phyloP scores from a whole-genome alignment of 2,797 vertebrate species.

The Pseudotriccus pelzelni region DNA sequence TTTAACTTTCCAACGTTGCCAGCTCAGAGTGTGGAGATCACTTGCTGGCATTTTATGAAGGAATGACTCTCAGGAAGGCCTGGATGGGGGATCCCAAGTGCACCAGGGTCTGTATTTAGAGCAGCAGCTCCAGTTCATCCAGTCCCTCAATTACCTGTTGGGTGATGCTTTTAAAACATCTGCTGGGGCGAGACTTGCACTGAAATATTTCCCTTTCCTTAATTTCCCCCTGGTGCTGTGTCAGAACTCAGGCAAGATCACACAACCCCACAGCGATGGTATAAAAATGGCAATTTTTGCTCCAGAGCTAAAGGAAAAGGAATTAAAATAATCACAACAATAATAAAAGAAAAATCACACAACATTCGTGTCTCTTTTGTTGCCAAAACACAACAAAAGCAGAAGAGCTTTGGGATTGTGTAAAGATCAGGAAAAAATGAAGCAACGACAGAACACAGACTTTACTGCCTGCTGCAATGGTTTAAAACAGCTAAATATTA shows the following conservation, averaged over 20 bases:
- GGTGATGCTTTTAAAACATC: neutral
- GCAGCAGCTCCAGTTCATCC: neutral
- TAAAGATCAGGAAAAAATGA: neutral
- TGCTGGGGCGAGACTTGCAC: neutral
- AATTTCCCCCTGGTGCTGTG: neutral
- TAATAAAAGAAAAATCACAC: rapidly evolving
- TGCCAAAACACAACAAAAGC: neutral
- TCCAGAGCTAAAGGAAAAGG: neutral
- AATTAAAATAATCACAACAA: no score
- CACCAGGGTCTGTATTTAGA: neutral
- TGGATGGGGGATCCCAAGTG: neutral
- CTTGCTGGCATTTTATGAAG: neutral
- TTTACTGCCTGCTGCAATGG: neutral
- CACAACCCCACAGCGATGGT: neutral
- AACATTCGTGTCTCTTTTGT: no score
- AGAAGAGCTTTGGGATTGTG: neutral
- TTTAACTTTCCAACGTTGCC: neutral
- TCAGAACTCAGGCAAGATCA: neutral
- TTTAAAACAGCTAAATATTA: neutral
- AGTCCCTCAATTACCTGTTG: neutral
- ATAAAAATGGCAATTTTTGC: neutral
- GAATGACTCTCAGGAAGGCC: neutral
- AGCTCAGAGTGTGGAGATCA: neutral
- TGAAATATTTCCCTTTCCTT: neutral
- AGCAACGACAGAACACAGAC: neutral